Evolutionary conservation across 2,797 vertebrate species (phyloP).

Genomic region (Percopsis omiscomaycus): DNA sequence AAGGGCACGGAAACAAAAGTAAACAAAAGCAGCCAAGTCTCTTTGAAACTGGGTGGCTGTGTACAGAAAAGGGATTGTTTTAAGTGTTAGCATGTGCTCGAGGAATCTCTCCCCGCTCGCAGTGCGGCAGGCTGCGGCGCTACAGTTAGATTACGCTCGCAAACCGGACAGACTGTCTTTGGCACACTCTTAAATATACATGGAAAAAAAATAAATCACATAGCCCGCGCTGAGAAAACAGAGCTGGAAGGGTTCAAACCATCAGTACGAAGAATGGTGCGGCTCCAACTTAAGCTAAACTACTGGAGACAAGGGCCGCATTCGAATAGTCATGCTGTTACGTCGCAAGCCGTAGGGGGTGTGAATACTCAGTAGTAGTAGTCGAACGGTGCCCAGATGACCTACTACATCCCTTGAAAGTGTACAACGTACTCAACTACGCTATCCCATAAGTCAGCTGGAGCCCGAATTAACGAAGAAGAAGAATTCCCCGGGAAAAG

Average conservation of each 20-base stretch:
- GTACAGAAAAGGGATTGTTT: conserved; percentile 9
- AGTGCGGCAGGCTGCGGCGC: conserved; percentile 8
- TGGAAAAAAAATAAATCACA: neutral
- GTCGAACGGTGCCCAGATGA: too few relatives aligned
- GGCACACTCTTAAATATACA: conserved; percentile 10
- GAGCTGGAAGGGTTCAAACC: neutral
- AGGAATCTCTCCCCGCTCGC: conserved; percentile 16
- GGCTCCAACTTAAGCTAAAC: too few relatives aligned
- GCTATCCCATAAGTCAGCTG: too few relatives aligned
- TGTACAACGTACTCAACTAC: too few relatives aligned
- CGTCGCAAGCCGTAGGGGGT: too few relatives aligned
- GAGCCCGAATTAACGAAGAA: too few relatives aligned
- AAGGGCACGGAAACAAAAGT: neutral
- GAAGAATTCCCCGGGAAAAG: too few relatives aligned
- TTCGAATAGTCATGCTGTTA: too few relatives aligned
- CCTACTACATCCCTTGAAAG: too few relatives aligned
- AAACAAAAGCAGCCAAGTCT: conserved; percentile 12
- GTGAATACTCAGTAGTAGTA: too few relatives aligned
- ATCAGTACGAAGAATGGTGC: too few relatives aligned
- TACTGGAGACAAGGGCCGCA: too few relatives aligned
- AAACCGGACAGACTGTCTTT: conserved; percentile 22
- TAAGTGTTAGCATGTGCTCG: conserved; percentile 41
- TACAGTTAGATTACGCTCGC: conserved; percentile 29
- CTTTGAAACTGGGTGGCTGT: conserved; percentile 16
- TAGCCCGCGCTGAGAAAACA: neutral